Base-by-base conservation (phyloP, 1,140 invertebrate genomes). In the Parasteatoda tepidariorum region DNA sequence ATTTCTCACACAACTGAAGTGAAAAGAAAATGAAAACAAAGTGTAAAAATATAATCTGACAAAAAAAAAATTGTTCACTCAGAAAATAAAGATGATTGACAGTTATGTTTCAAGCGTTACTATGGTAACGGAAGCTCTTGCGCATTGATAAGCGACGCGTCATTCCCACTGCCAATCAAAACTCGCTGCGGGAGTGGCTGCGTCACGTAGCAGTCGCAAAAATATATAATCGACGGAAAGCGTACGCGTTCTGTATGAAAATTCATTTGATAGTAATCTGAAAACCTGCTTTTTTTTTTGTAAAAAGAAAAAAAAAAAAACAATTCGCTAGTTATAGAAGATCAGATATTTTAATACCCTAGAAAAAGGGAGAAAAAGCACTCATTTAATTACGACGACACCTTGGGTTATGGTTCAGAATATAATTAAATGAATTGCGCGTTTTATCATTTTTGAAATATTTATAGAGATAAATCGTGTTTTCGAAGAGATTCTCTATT, bases 131-230 rank as follows among this genome's bases (percentile, higher is more conserved):
- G 76, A 79, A 79, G 76, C 76, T 79, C 62, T 79, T 79, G 76
- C 76, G 76, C 76, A 79, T 79, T 79, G 76, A 79, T 79, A 79
- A 79, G 76, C 76, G 76, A 41, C 64, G 76, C 62, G 64, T 38
- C 38, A 59, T 78, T 66, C 54, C 74, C 48, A 62, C 76, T 79
- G 76, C 76, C 76, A 79, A 79, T 79, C 76, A 79, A 57, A 64
- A 18, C 30, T 4, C 48, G 5, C 30, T 0, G 28, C 62, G 76
- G 76, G 76, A 55, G 76, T 62, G 76, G 76, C 66, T 31, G 11
- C 6, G 76, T 79, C 76, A 79, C 76, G 76, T 79, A 79, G 62
- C 24, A 68, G 57, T 79, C 41, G 41, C 41, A 73, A 66, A 64
- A 78, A 66, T 66, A 61, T 78, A 66, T 78, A 78, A 79, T 79